Percentiles rank a stretch among this genome's conserved stretches.
phyloP scores from a whole-genome alignment of 2,113 vertebrate genomes.

The Nothobranchius furzeri region DNA sequence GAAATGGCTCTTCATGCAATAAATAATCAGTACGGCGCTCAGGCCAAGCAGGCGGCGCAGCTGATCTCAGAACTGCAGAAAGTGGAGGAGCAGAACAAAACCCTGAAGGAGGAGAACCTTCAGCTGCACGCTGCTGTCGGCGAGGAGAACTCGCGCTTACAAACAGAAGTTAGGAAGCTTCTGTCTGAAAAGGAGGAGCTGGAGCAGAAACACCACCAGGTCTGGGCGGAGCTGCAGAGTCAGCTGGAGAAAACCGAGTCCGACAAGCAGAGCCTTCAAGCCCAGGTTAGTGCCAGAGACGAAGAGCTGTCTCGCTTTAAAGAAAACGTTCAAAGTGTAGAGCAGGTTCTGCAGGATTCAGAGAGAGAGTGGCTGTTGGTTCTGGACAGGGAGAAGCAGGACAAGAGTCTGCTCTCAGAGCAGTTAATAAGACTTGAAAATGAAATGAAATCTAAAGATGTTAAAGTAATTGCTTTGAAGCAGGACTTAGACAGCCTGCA shows the following conservation, averaged over 20 bases:
- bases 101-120: slow-evolving; percentile 65
- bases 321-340: slow-evolving; percentile 77
- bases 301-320: slow-evolving; percentile 79
- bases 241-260: slow-evolving; percentile 74
- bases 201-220: slow-evolving; percentile 39
- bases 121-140: slow-evolving; percentile 59
- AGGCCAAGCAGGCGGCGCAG: slow-evolving; percentile 72
- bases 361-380: slow-evolving; percentile 83
- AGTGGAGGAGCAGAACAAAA: slow-evolving; percentile 73
- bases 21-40: slow-evolving; percentile 74
- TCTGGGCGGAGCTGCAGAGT: slow-evolving; percentile 66
- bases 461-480: slow-evolving; percentile 80
- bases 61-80: slow-evolving; percentile 75
- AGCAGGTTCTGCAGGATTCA: slow-evolving; percentile 81
- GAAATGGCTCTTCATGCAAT: slow-evolving; percentile 80
- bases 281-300: slow-evolving; percentile 87
- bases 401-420: slow-evolving; percentile 76
- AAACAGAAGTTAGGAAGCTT: slow-evolving; percentile 69
- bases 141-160: slow-evolving; percentile 72
- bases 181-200: slow-evolving; percentile 78
- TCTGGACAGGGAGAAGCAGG: slow-evolving; percentile 77
- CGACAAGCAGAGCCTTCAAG: slow-evolving; percentile 82
- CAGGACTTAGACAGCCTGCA: slow-evolving; percentile 82
- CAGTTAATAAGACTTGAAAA: slow-evolving; percentile 76
- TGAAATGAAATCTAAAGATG: slow-evolving; percentile 81